Conservation (phyloP, 23 tunicate species). For the Clavelina lepadiformis region DNA sequence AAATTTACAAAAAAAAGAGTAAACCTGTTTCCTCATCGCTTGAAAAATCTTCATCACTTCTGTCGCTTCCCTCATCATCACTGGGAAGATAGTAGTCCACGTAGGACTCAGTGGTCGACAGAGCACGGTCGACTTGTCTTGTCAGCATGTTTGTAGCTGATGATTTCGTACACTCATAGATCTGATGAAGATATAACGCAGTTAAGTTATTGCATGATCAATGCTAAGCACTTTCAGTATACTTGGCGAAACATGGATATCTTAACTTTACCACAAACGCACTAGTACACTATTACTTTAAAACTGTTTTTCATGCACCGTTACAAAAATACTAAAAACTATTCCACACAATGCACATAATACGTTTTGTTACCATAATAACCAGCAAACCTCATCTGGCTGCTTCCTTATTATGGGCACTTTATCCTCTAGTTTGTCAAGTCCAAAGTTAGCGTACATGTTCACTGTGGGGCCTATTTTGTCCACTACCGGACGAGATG, state of each 20-base stretch:
- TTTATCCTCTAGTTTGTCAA: constrained; percentile 65
- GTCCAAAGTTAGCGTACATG: constrained; percentile 59
- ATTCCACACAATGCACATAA: too few relatives aligned
- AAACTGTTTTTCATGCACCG: too few relatives aligned
- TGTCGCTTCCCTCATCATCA: constrained; percentile 19
- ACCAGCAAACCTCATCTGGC: constrained; percentile 53
- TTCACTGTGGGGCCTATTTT: constrained; percentile 61
- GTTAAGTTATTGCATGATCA: too few relatives aligned
- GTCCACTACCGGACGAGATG: constrained; percentile 70
- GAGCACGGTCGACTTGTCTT: constrained; percentile 36
- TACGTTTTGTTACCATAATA: too few relatives aligned
- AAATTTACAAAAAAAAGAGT: neutral
- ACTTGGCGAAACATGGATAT: too few relatives aligned
- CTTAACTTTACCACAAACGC: too few relatives aligned
- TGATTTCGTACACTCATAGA: constrained; percentile 38
- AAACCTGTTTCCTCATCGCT: constrained; percentile 16
- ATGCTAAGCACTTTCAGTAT: too few relatives aligned
- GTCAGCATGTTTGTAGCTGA: constrained; percentile 36
- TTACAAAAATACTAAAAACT: too few relatives aligned
- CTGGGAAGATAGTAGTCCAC: constrained; percentile 72
- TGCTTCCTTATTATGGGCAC: constrained; percentile 56
- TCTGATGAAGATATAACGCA: constrained; percentile 13
- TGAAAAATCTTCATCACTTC: constrained; percentile 7
- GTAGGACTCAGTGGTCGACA: constrained; percentile 51
- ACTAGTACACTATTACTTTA: too few relatives aligned